Evolutionary conservation across 2,797 vertebrate species (phyloP).

Genomic region (Cercopithecus hamlyni): DNA sequence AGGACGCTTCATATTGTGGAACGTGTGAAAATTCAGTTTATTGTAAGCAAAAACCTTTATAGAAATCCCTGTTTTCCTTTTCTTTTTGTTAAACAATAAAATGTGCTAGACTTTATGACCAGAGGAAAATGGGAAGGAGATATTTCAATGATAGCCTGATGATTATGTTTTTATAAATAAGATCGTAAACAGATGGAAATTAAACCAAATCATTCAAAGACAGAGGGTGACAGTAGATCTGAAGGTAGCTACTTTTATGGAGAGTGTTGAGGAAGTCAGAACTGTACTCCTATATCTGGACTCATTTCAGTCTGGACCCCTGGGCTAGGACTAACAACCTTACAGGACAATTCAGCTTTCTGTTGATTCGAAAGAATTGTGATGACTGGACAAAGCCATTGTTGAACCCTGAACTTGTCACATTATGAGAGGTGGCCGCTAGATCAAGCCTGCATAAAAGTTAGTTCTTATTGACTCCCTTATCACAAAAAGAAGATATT

Average conservation of each 20-base stretch:
- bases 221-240: background rate
- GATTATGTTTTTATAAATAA: background rate
- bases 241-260: rapidly evolving
- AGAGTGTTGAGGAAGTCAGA: background rate
- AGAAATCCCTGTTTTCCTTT: background rate
- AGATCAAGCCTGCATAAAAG: background rate
- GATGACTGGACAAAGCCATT: background rate
- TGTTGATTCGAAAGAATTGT: background rate
- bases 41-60: background rate
- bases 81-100: background rate
- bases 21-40: background rate
- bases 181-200: background rate
- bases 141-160: background rate
- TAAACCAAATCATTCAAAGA: background rate
- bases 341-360: background rate
- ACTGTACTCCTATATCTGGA: background rate
- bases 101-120: background rate
- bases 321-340: background rate
- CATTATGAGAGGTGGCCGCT: background rate
- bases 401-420: background rate
- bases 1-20: background rate
- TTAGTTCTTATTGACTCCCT: background rate
- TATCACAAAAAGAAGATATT: background rate
- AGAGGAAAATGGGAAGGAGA: background rate
- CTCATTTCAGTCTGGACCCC: background rate